phyloP scores from a whole-genome alignment of 1,140 invertebrate species.

The Helicoverpa zea region DNA sequence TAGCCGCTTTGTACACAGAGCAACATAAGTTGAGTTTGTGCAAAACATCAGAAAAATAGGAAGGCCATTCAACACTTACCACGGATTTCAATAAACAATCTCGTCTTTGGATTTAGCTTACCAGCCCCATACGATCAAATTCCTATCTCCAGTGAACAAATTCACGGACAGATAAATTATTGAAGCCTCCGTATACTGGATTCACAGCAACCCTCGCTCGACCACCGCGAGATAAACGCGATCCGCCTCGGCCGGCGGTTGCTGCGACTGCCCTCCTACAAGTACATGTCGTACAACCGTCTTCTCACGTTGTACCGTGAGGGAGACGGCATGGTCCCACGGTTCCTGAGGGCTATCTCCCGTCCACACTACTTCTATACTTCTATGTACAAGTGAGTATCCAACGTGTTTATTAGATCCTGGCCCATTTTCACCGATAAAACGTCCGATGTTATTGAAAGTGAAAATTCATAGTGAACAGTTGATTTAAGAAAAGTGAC shows the following conservation, averaged over 20 bases:
- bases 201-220: conserved; percentile 55
- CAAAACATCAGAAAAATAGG: no score
- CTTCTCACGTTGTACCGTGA: conserved; percentile 71
- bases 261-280: conserved; percentile 68
- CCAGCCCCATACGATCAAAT: neutral
- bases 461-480: no score
- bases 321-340: conserved; percentile 73
- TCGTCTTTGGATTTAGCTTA: neutral
- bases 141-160: no score
- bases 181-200: neutral
- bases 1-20: no score
- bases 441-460: no score
- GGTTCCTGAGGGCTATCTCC: conserved; percentile 68
- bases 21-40: no score
- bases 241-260: conserved; percentile 67
- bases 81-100: no score
- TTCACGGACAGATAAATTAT: neutral
- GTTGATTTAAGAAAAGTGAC: no score
- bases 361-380: conserved; percentile 76
- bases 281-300: conserved; percentile 73
- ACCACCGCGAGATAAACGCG: conserved; percentile 70
- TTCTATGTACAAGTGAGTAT: conserved; percentile 77
- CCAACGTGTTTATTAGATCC: no score
- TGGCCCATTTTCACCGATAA: no score
- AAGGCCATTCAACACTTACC: no score